Conservation (phyloP, 92 coral and sea anemone genomes). For the Paragorgia papillata region DNA sequence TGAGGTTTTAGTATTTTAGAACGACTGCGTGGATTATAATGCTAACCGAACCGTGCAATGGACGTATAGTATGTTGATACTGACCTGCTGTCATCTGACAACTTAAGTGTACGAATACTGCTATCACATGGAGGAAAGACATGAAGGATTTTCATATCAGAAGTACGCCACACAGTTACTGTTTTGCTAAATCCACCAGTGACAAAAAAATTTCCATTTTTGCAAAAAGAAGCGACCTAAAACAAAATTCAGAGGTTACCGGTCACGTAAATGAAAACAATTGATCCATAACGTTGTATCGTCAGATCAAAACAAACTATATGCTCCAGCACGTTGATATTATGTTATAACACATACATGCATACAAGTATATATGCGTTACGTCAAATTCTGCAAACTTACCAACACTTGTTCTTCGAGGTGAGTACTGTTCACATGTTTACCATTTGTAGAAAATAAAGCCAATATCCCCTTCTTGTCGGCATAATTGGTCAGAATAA, state of each 20-base stretch:
- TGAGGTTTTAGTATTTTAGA: too few relatives aligned
- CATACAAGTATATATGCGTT: too few relatives aligned
- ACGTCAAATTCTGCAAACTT: too few relatives aligned
- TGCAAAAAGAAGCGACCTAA: slow-evolving; percentile 78
- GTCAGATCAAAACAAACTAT: too few relatives aligned
- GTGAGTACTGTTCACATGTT: slow-evolving; percentile 58
- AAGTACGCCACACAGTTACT: slow-evolving; percentile 89
- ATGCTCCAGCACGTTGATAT: too few relatives aligned
- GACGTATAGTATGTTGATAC: too few relatives aligned
- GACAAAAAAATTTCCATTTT: slow-evolving; percentile 84
- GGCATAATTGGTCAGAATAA: slow-evolving; percentile 85
- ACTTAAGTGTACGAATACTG: slow-evolving; percentile 82
- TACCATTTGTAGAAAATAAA: slow-evolving; percentile 90
- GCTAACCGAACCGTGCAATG: too few relatives aligned
- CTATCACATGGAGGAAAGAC: slow-evolving; percentile 92
- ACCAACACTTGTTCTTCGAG: slow-evolving; percentile 98
- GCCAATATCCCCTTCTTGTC: slow-evolving; percentile 95
- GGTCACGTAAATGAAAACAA: not conserved
- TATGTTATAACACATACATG: too few relatives aligned
- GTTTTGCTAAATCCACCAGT: slow-evolving; percentile 96
- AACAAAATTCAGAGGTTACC: not conserved
- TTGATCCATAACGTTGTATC: not conserved
- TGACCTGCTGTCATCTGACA: slow-evolving; percentile 92
- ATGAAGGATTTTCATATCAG: slow-evolving; percentile 80
- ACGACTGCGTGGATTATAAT: too few relatives aligned